A percentile compares a stretch with the other conserved stretches of the same genome.
Evolutionary conservation across 2,888 invertebrate species (phyloP).

Genomic region (Dastarcus helophoroides): DNA sequence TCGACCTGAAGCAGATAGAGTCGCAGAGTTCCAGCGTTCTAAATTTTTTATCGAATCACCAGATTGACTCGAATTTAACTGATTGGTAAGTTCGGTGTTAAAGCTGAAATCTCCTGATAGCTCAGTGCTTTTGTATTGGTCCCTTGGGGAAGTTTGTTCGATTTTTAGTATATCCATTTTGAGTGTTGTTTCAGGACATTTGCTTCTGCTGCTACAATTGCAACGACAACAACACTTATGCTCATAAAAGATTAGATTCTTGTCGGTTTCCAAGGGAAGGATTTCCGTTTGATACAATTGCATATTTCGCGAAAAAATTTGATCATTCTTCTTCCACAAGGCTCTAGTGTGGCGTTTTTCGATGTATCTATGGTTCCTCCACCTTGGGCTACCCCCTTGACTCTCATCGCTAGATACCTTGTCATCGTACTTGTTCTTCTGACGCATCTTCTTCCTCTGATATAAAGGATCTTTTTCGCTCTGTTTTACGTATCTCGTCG

Average conservation of each 20-base stretch:
- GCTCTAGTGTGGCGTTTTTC: constrained; percentile 36
- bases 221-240: constrained; percentile 30
- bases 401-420: constrained; percentile 54
- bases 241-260: constrained; percentile 33
- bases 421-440: constrained; percentile 44
- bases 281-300: constrained; percentile 39
- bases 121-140: no score
- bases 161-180: constrained; percentile 34
- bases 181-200: constrained; percentile 33
- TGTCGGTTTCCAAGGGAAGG: constrained; percentile 43
- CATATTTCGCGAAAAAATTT: constrained; percentile 34
- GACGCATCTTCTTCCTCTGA: constrained; percentile 55
- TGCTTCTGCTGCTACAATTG: constrained; percentile 34
- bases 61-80: no score
- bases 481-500: constrained; percentile 75
- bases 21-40: no score
- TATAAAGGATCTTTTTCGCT: constrained; percentile 84
- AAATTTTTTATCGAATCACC: no score
- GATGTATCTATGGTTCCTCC: constrained; percentile 34
- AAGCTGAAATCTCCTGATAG: no score
- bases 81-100: no score
- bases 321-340: constrained; percentile 38
- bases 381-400: constrained; percentile 45
- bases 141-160: constrained; percentile 20
- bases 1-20: no score